Base-by-base conservation (phyloP, 92 coral and sea anemone species). In the Umimayanthus kanabou region DNA sequence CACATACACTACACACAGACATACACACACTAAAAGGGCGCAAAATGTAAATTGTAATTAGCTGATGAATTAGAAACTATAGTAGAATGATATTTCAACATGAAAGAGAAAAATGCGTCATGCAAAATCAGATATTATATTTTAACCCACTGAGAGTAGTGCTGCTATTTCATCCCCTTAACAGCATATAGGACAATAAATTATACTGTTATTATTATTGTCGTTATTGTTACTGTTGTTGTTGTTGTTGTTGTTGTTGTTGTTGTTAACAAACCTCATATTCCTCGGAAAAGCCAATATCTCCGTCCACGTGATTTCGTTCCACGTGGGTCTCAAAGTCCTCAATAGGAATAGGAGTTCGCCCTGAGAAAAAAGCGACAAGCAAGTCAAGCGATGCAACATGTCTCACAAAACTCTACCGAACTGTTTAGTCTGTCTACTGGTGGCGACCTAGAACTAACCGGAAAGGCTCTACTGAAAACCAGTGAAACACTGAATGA, bases 241-340 rank as follows among this genome's bases (percentile, higher is more conserved):
- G 37, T 33, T 33, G 37, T 33, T 33, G 37, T 33, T 33, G 37
- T 33, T 33, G 0, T n/a, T 75, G 40, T 26, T 39, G 1, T 39
- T 3, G 9, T 39, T 3, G 6, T 78, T n/a, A 5, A 28, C 82
- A 33, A 79, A 97, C 99, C 98, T 93, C 89, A 73, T 95, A 97
- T 79, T 97, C 99, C 22, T 97, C 99, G 0, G 99, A 96, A 85
- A 95, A 97, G 40, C 99, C 99, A 30, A 92, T 96, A 64, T 97
- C 98, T 29, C 98, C 99, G 71, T 97, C 98, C 89, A 89, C 92
- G 81, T 96, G 99, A 94, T 93, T 95, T 81, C 94, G 78, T 55
- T 93, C 92, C 40, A 97, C 95, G 76, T 95, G 98, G 33, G 85
- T 87, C 85, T 89, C 90, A 50, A 97, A 97, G 64, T 92, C 97